Evolutionary conservation across 2,888 invertebrate genomes (phyloP).

Genomic region (Thereva unica): DNA sequence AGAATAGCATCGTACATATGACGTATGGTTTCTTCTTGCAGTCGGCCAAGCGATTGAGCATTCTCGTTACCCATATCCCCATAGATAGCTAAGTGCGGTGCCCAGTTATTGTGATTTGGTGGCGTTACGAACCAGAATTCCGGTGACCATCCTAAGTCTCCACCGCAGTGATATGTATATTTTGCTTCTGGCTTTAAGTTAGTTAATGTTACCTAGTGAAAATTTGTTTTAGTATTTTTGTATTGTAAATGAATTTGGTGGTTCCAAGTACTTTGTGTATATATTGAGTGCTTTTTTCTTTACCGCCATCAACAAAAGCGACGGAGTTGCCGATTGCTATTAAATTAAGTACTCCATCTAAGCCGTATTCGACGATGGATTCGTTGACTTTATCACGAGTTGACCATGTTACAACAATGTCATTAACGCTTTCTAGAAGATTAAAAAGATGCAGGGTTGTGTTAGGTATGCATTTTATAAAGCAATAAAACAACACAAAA

Average conservation of each 20-base stretch:
- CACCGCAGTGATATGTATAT: conserved; percentile 83
- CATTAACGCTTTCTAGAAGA: conserved; percentile 64
- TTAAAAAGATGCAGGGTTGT: conserved; percentile 34
- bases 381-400: conserved; percentile 70
- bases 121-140: conserved; percentile 76
- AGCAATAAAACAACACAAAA: too few species aligned
- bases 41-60: conserved; percentile 77
- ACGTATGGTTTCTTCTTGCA: conserved; percentile 82
- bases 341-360: conserved; percentile 61
- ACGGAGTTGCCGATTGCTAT: conserved; percentile 63
- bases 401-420: conserved; percentile 82
- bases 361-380: conserved; percentile 77
- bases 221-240: background rate
- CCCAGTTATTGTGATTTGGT: conserved; percentile 71
- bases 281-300: conserved; percentile 66
- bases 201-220: conserved; percentile 57
- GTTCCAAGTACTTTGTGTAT: conserved; percentile 71
- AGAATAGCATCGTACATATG: conserved; percentile 83
- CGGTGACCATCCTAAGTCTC: conserved; percentile 79
- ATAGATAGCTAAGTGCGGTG: conserved; percentile 80
- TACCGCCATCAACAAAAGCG: conserved; percentile 77
- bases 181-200: conserved; percentile 66
- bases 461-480: too few species aligned
- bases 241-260: background rate
- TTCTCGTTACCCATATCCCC: conserved; percentile 95